Evolutionary conservation across 2,888 invertebrate genomes (phyloP).

Genomic region (Orthosia gracilis): DNA sequence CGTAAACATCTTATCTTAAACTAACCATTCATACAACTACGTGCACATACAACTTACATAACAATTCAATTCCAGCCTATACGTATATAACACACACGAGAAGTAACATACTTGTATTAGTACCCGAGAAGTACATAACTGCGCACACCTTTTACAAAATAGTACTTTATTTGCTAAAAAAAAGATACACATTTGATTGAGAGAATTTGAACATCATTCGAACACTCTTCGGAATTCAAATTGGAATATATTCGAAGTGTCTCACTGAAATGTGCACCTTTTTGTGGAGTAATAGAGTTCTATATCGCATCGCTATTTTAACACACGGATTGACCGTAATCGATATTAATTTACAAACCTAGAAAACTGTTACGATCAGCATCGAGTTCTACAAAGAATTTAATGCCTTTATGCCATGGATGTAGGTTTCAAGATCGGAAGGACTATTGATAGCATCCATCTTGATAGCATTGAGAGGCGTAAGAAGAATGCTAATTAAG

Average conservation of each 20-base stretch:
- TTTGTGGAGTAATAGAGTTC: no score
- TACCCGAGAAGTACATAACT: no score
- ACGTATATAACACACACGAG: neutral
- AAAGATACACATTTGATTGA: no score
- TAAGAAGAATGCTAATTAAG: conserved; percentile 10
- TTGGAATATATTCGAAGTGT: no score
- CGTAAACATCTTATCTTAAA: neutral
- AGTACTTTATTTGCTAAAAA: no score
- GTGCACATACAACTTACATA: neutral
- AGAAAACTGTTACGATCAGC: conserved; percentile 38
- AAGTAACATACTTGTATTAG: no score
- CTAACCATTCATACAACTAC: neutral
- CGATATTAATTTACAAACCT: conserved; percentile 20
- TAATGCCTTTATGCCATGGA: conserved; percentile 20
- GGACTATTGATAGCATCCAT: conserved; percentile 39
- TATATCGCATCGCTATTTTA: no score
- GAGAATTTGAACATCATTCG: no score
- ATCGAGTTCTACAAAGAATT: conserved; percentile 22
- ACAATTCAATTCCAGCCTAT: neutral
- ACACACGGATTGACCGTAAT: conserved; percentile 1
- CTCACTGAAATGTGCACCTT: no score
- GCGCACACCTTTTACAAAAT: no score
- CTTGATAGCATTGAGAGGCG: conserved; percentile 14
- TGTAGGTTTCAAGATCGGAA: conserved; percentile 49
- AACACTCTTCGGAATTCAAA: no score